These are phyloP conservation scores for Cotesia vestalis DNA, from an alignment of 1,140 invertebrate species.

Conservation along the genomic window DNA sequence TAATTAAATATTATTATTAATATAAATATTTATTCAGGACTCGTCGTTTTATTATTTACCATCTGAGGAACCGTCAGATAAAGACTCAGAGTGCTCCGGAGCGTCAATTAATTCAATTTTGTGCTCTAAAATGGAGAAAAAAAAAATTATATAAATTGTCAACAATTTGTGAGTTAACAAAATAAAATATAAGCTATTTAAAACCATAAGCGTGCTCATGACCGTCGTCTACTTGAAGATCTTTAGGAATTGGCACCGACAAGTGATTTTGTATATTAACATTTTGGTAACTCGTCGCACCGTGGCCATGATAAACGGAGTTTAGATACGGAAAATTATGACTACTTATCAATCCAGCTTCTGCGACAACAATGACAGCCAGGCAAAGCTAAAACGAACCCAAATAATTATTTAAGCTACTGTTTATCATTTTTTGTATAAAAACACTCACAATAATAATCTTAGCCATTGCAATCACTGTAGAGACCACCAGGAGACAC, in stretches of 20 bases:
- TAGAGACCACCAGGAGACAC: too few species aligned
- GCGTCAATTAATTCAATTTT: too few species aligned
- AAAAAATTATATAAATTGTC: too few species aligned
- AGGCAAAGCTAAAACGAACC: slow-evolving; percentile 44
- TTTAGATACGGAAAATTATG: slow-evolving; percentile 53
- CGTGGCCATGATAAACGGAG: slow-evolving; percentile 52
- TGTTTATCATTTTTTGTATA: not conserved
- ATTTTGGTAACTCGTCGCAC: slow-evolving; percentile 57
- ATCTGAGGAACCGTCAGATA: too few species aligned
- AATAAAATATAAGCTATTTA: too few species aligned
- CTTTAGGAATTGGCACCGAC: slow-evolving; percentile 43
- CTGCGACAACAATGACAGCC: slow-evolving; percentile 36
- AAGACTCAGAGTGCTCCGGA: too few species aligned
- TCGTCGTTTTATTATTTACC: not conserved
- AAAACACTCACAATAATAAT: slow-evolving; percentile 1
- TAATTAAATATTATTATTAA: slow-evolving; percentile 1
- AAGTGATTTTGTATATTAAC: slow-evolving; percentile 48
- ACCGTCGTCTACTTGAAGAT: slow-evolving; percentile 43
- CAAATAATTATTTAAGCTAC: not conserved
- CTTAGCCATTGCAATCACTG: not conserved
- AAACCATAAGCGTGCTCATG: slow-evolving; percentile 24
- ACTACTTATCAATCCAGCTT: slow-evolving; percentile 49
- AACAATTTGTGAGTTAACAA: too few species aligned
- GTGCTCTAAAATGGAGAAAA: too few species aligned
- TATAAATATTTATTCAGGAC: too few species aligned